Evolutionary conservation across 2,113 vertebrate species (phyloP), one percentile per base, ranked within the genome.

Genomic region (Halcyon malimbica): DNA sequence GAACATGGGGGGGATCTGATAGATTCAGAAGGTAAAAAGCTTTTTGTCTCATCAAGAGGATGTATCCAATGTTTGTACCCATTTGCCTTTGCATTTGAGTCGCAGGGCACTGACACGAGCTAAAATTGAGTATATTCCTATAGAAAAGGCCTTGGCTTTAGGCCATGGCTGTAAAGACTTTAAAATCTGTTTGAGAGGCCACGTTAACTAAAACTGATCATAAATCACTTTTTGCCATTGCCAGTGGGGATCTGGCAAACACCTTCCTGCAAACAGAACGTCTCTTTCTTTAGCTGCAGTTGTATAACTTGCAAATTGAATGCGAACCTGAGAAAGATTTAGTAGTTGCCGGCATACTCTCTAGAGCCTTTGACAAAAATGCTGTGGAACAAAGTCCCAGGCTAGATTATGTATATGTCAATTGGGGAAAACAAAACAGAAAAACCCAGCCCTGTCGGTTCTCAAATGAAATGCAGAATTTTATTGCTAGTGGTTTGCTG

Each of bases 241-340:
- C 93, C 93, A 69, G 91, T 93, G 92, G 95, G 91, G 87, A 96
- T 94, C 93, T 95, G 94, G 95, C 93, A 96, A 96, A 93, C 93
- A 96, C 95, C 92, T 96, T 96, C 81, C 87, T 94, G 94, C 94
- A 97, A 93, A 94, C 82, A 94, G 92, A 93, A 91, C 1, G 24
- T 85, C 93, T 96, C 84, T 94, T 94, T 96, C 94, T 96, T 91
- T 76, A 94, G 93, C 87, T 94, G 19, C 70, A 88, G 87, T 87
- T 95, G 93, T 95, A 39, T 96, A 96, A 95, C 84, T 94, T 95
- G 95, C 93, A 97, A 96, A 97, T 96, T 95, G 95, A 96, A 97
- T 91, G 90, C 1, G 57, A 96, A 96, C 95, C 94, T 97, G 94
- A 94, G 90, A 93, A 91, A 96, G 95, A 96, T 95, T 96, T 97